These are phyloP conservation scores for Zaprionus davidi DNA, from an alignment of 1,140 invertebrate species.

Conservation along the genomic window DNA sequence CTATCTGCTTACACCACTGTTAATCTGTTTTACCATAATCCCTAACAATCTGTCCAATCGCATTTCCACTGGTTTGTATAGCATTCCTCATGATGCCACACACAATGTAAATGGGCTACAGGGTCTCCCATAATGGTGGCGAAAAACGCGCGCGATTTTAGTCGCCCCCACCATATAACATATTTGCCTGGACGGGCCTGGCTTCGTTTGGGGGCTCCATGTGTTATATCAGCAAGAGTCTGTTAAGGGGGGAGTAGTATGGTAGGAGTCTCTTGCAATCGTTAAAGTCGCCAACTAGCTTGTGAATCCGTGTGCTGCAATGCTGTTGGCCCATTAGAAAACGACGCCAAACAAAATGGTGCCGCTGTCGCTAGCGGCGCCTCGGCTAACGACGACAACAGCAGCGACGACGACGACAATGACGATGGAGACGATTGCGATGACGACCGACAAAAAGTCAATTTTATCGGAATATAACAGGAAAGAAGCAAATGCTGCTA, in stretches of 20 bases:
- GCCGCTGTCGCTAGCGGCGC: conserved; percentile 40
- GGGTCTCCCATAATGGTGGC: conserved; percentile 11
- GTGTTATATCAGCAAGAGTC: conserved; percentile 2
- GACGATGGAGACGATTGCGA: conserved; percentile 19
- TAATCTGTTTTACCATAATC: conserved; percentile 3
- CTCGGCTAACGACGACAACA: conserved; percentile 30
- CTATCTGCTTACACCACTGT: background rate
- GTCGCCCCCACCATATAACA: background rate
- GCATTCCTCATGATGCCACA: background rate
- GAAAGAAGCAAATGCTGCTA: conserved; percentile 57
- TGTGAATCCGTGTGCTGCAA: conserved; percentile 64
- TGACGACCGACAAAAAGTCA: conserved; percentile 76
- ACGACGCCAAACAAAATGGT: conserved; percentile 82
- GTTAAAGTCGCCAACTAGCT: conserved; percentile 18
- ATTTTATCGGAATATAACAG: conserved; percentile 82
- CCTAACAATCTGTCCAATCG: background rate
- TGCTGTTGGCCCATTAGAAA: conserved; percentile 79
- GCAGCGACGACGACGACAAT: conserved; percentile 20
- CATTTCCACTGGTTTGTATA: background rate
- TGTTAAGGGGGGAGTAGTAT: background rate
- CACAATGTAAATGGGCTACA: conserved; percentile 22
- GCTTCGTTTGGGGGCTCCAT: conserved; percentile 14
- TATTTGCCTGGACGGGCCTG: conserved; percentile 18
- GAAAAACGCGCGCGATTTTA: conserved; percentile 53
- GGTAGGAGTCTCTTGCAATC: conserved; percentile 6